Conservation (phyloP, 2,888 invertebrate genomes). For the Idaea dimidiata region DNA sequence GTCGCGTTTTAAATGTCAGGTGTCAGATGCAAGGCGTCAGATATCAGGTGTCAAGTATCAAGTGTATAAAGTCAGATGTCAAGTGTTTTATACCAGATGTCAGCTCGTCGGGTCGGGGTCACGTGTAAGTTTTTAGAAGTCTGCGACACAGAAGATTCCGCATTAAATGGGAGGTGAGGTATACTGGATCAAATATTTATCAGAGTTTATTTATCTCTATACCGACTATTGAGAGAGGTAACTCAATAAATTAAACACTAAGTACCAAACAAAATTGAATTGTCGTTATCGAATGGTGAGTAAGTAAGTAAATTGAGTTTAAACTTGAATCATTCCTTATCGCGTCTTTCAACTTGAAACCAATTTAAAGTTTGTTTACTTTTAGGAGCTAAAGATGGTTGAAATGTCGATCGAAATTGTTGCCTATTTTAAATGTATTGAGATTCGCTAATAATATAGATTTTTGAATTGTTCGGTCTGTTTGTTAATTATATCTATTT, state of each 20-base stretch:
- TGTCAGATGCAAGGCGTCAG: too few species aligned
- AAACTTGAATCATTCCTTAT: slow-evolving; percentile 36
- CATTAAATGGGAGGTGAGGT: too few species aligned
- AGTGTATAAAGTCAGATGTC: too few species aligned
- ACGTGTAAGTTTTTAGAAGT: too few species aligned
- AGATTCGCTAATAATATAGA: not conserved
- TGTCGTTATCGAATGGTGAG: slow-evolving; percentile 24
- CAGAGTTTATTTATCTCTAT: too few species aligned
- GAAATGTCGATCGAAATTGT: not conserved
- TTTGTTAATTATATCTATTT: not conserved
- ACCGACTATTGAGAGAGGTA: not conserved
- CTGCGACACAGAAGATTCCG: too few species aligned
- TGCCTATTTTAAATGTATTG: not conserved
- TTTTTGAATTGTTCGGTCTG: not conserved
- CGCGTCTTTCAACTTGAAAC: slow-evolving; percentile 27
- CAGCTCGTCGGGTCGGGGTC: too few species aligned
- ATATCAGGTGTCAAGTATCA: too few species aligned
- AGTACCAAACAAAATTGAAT: slow-evolving; percentile 22
- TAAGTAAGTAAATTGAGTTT: slow-evolving; percentile 28
- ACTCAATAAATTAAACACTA: not conserved
- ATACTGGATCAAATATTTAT: too few species aligned
- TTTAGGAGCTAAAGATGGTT: slow-evolving; percentile 1
- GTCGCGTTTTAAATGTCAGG: too few species aligned
- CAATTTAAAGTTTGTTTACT: slow-evolving; percentile 35
- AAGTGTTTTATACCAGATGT: too few species aligned